phyloP scores from a whole-genome alignment of 2,113 vertebrate genomes.

The Syngnathus floridae region DNA sequence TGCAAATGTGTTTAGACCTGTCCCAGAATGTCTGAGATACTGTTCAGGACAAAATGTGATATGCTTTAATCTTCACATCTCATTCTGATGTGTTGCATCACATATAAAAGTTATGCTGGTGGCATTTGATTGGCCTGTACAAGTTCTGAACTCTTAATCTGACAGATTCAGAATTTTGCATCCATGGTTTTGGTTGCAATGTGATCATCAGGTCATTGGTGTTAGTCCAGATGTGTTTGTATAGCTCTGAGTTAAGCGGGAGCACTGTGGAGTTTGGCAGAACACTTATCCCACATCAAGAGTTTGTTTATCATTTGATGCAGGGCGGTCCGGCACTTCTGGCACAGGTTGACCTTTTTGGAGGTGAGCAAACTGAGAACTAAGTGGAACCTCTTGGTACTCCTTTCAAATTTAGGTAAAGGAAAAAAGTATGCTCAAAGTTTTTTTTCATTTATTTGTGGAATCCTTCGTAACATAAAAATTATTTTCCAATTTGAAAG shows the following conservation, averaged over 20 bases:
- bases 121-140: not conserved
- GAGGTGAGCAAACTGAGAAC: conserved; percentile 27
- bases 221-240: conserved; percentile 28
- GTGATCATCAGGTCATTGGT: conserved; percentile 15
- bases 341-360: conserved; percentile 32
- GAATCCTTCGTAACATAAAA: not conserved
- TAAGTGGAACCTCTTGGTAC: conserved; percentile 51
- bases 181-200: not conserved
- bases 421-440: conserved; percentile 25
- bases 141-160: not conserved
- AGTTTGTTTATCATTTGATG: conserved; percentile 26
- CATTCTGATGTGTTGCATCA: conserved; percentile 10
- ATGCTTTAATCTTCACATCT: conserved; percentile 8
- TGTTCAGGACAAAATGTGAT: not conserved
- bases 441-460: conserved; percentile 19
- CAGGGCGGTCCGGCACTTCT: conserved; percentile 35
- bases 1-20: conserved; percentile 1
- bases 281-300: conserved; percentile 48
- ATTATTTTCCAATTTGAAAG: not conserved
- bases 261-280: conserved; percentile 43
- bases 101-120: not conserved
- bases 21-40: not conserved
- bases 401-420: conserved; percentile 37
- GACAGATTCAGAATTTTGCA: not conserved
- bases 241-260: conserved; percentile 32